Base-by-base conservation (phyloP, 1,140 invertebrate genomes). In the Macrobrachium nipponense region DNA sequence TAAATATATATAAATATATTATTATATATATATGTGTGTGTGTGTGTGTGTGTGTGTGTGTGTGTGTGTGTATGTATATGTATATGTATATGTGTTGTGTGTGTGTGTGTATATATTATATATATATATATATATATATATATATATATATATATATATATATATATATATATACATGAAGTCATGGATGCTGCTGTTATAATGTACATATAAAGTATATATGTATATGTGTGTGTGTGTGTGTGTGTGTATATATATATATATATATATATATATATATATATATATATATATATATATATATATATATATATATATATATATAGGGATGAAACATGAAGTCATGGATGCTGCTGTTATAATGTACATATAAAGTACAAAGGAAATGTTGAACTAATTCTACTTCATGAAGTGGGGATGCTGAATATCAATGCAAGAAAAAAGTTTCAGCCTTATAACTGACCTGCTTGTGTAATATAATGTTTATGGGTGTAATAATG, bases 91-190 rank as follows among this genome's bases (percentile, higher is more conserved):
- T 66, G 12, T 66, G 12, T 66, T 66, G 12, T 66, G 12, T 20
- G 8, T 66, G 12, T 11, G 12, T 66, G 12, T 66, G 12, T 11
- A 66, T 66, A 27, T 66, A 66, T 66, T 66, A 66, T 66, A 66
- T 66, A 27, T 66, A 66, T 66, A 68, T 17, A 68, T 68, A 68
- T 17, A 20, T 68, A 68, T 17, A 68, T 68, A 68, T 17, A 68
- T 68, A 20, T 17, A 68, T 68, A 68, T 17, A 68, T 68, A 68
- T 17, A 20, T 18, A 68, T 17, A 68, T 68, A 68, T 1, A 68
- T 68, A 20, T 17, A 68, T 20, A 68, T 17, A 68, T 68, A 68
- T 17, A 20, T 68, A 68, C 2, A 68, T 68, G n/a, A n/a, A n/a
- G n/a, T n/a, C n/a, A n/a, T n/a, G n/a, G n/a, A n/a, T n/a, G n/a